A percentile compares a stretch with the other conserved stretches of the same genome.
These are phyloP conservation scores for Nebria salina DNA, from an alignment of 2,888 invertebrate genomes.

Conservation along the genomic window DNA sequence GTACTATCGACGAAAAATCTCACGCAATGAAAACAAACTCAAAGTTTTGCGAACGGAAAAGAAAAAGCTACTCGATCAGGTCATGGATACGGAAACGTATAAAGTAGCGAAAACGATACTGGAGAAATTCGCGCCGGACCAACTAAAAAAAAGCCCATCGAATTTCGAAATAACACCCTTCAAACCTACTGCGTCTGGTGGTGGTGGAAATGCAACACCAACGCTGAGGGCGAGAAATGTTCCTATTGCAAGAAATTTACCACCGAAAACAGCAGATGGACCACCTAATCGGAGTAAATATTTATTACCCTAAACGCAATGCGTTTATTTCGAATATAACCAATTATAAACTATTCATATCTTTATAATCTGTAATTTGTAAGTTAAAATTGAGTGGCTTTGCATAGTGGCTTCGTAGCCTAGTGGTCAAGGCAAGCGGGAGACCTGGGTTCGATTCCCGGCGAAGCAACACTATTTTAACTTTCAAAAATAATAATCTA, in stretches of 20 bases:
- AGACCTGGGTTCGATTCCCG: too few species aligned
- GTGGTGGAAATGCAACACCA: slow-evolving; percentile 45
- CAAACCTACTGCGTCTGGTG: slow-evolving; percentile 14
- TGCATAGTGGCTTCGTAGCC: too few species aligned
- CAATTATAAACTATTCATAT: too few species aligned
- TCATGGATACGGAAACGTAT: slow-evolving; percentile 97
- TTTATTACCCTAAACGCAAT: neutral
- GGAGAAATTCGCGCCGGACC: slow-evolving; percentile 82
- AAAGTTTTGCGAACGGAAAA: slow-evolving; percentile 80
- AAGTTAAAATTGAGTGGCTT: too few species aligned
- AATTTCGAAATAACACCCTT: slow-evolving; percentile 36
- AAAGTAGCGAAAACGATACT: slow-evolving; percentile 91
- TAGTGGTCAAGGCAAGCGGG: too few species aligned
- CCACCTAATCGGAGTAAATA: neutral
- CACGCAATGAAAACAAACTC: slow-evolving; percentile 79
- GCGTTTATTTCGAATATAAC: neutral
- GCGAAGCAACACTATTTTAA: too few species aligned
- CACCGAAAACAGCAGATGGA: neutral
- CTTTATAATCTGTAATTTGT: too few species aligned
- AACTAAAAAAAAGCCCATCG: slow-evolving; percentile 60
- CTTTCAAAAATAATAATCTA: too few species aligned
- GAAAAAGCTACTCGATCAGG: slow-evolving; percentile 89
- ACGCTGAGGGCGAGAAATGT: slow-evolving; percentile 25
- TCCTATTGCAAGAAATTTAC: neutral
- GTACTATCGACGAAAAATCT: slow-evolving; percentile 87